Base-by-base conservation (phyloP, 1,140 invertebrate species). In the Drusus annulatus region DNA sequence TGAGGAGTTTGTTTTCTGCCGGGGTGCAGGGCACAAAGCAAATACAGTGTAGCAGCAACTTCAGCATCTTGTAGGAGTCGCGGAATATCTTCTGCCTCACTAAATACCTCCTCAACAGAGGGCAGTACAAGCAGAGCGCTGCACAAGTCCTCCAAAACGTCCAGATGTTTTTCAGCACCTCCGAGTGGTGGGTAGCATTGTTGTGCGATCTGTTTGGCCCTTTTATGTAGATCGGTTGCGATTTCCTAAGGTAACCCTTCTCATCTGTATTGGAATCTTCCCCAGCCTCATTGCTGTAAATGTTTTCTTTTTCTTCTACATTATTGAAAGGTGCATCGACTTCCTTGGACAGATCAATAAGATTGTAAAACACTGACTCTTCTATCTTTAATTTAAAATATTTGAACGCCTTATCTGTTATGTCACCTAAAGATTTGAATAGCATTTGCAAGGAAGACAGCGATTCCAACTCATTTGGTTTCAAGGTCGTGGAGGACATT, bases 131-230 rank as follows among this genome's bases (percentile, higher is more conserved):
- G 21, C 90, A 90, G 7, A 94, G 86, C 2, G 89, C 89, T 0
- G 92, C 90, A 62, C 90, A 91, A 2, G 91, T 90, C 83, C 89
- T 89, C 93, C 93, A 93, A 51, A 91, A 90, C 19, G 87, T 88
- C 52, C 84, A 84, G 13, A 87, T 84, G 31, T 86, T 87, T 79
- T 88, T 87, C 58, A 90, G 76, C 15, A 86, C 71, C 45, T 87
- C 87, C 2, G 87, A 31, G 16, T 86, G 81, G 80, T 86, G 85
- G 10, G 86, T 85, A 16, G 51, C 69, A 50, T 50, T 54, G 16
- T 75, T 60, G 3, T 63, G 80, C 3, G 80, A 65, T 19, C 58
- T 79, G 79, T 80, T 80, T 10, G n/a, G 73, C 10, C 73, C 65
- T 69, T 19, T 80, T 45, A 69, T 73, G 36, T 75, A 45, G 3